phyloP scores from a whole-genome alignment of 2,113 vertebrate genomes.

The Sceloporus tristichus region DNA sequence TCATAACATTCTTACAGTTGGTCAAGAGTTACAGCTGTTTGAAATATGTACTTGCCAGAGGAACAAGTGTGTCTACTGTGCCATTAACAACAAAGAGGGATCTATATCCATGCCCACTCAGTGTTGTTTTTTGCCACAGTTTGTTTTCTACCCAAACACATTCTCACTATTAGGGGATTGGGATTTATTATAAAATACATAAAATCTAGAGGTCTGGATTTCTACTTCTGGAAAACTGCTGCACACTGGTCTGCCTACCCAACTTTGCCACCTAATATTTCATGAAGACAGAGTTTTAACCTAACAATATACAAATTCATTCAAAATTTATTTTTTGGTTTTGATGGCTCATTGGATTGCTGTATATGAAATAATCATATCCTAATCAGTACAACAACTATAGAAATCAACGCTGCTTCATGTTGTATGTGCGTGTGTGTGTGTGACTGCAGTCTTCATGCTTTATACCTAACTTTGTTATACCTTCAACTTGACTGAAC shows the following conservation, averaged over 20 bases:
- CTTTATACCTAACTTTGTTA: not conserved
- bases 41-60: not conserved
- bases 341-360: not conserved
- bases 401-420: not conserved
- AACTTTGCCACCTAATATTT: not conserved
- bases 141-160: not conserved
- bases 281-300: not conserved
- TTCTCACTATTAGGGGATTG: not conserved
- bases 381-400: not conserved
- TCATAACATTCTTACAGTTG: not conserved
- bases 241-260: not conserved
- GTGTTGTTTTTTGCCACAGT: not conserved
- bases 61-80: not conserved
- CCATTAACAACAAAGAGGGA: not conserved
- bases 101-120: not conserved
- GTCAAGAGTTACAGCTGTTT: not conserved
- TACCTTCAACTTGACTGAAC: not conserved
- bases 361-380: no score
- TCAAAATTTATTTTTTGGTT: not conserved
- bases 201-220: not conserved
- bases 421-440: no score
- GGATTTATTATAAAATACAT: not conserved
- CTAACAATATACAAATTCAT: not conserved
- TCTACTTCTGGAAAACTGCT: not conserved
- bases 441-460: not conserved